A percentile compares a stretch with the other conserved stretches of the same genome.
phyloP scores from a whole-genome alignment of 2,888 invertebrate genomes.

The Ophion ellenae region DNA sequence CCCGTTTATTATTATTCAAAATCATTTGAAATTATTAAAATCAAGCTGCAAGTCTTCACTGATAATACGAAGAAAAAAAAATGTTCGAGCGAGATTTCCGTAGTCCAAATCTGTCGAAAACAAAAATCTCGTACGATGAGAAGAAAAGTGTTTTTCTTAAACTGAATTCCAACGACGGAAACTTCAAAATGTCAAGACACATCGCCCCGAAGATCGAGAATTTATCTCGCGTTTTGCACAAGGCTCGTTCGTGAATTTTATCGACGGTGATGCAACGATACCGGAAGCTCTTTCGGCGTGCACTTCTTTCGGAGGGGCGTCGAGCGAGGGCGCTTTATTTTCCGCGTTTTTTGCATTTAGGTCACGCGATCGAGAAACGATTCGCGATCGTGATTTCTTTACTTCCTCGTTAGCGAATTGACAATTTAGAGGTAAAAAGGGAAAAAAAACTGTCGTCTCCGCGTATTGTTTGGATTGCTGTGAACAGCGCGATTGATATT shows the following conservation, averaged over 20 bases:
- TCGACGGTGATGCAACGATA: not conserved
- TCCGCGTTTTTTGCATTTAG: conserved; percentile 51
- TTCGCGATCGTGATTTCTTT: conserved; percentile 9
- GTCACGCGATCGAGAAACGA: conserved; percentile 40
- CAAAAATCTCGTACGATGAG: not conserved
- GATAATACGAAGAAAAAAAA: not conserved
- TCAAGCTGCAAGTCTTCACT: not conserved
- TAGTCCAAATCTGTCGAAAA: not conserved
- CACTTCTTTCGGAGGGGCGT: not conserved
- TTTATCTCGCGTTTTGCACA: not conserved
- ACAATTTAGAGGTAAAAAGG: conserved; percentile 9
- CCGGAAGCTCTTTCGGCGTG: not conserved
- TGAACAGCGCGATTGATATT: conserved; percentile 30
- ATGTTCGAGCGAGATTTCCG: not conserved
- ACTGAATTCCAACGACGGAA: not conserved
- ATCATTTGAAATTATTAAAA: not conserved
- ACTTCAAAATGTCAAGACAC: not conserved
- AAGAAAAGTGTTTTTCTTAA: not conserved
- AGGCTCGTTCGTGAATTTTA: conserved; percentile 20
- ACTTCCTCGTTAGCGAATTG: conserved; percentile 25
- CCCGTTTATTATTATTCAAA: not conserved
- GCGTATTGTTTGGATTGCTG: conserved; percentile 32
- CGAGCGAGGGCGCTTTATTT: conserved; percentile 10
- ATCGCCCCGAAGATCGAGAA: not conserved
- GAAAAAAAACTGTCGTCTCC: conserved; percentile 9